A percentile compares a stretch with the other conserved stretches of the same genome.
These are phyloP conservation scores for Scaptomyza hsui DNA, from an alignment of 1,140 invertebrate species.

Conservation along the genomic window DNA sequence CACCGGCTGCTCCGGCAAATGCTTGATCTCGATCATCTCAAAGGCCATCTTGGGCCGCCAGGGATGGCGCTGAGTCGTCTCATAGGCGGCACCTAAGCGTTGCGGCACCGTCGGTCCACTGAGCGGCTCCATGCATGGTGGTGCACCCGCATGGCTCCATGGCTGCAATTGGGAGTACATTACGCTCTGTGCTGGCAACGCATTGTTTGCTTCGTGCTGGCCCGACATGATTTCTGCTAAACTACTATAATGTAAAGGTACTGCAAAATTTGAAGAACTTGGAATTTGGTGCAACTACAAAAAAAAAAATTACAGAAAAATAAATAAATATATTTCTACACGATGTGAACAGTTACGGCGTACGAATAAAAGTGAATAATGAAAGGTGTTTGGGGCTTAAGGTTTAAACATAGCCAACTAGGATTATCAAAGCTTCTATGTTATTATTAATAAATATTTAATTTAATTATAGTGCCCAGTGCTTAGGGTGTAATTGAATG, in stretches of 20 bases:
- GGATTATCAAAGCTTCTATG: neutral
- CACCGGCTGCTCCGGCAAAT: conserved; percentile 88
- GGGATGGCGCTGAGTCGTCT: conserved; percentile 85
- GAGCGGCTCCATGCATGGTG: conserved; percentile 86
- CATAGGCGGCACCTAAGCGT: conserved; percentile 85
- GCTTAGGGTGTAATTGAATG: neutral
- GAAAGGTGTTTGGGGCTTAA: neutral
- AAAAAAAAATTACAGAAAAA: neutral
- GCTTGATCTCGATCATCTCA: conserved; percentile 89
- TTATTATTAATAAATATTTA: neutral
- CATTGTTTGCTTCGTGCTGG: conserved; percentile 12
- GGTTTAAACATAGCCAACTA: conserved; percentile 12
- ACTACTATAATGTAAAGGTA: neutral
- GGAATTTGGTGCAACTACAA: conserved; percentile 35
- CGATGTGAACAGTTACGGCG: conserved; percentile 20
- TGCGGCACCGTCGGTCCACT: conserved; percentile 84
- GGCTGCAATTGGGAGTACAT: conserved; percentile 88
- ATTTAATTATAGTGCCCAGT: neutral
- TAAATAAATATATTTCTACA: conserved; percentile 2
- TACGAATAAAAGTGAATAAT: conserved; percentile 7
- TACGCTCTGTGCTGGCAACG: conserved; percentile 81
- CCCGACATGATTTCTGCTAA: conserved; percentile 12
- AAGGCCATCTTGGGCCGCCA: conserved; percentile 91
- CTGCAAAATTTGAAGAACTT: conserved; percentile 46
- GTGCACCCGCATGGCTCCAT: conserved; percentile 86